Evolutionary conservation across 1,140 invertebrate genomes (phyloP), one percentile per base, ranked within the genome.

Genomic region (Venturia canescens): DNA sequence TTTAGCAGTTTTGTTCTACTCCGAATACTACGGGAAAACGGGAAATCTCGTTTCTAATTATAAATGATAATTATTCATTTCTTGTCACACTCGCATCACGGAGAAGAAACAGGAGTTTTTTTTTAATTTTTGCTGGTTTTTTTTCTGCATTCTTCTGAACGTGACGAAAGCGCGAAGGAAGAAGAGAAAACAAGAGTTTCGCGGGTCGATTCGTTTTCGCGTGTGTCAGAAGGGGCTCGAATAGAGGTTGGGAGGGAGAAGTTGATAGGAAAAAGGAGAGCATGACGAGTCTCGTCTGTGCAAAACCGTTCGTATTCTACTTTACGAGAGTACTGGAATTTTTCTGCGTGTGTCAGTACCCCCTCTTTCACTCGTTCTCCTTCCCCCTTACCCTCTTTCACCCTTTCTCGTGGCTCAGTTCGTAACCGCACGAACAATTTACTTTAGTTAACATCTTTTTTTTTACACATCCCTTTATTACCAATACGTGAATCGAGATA

Each of bases 401-500:
- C 63, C 11, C 63, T 67, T 16, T 67, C 16, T 29, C 27, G 1
- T 16, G 1, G 31, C n/a, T 18, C 13, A 44, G 9, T n/a, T 18
- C 66, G 9, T 27, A 26, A 26, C n/a, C n/a, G 23, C 60, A 63
- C 70, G 34, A 63, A 63, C 60, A 26, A 63, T 63, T 26, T 23
- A 63, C 60, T 63, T 63, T 63, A 26, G 11, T 63, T 76, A 31
- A 26, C 53, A 31, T 57, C n/a, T 31, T 63, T 16, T 18, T 76
- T 34, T 31, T 77, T 66, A 44, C 66, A 60, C 53, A 74, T 53
- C 71, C 38, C 29, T 27, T 63, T 77, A 66, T 66, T 77, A 66
- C 34, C 57, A 77, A 66, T 66, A 77, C 75, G 75, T 26, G 60
- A 77, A 77, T 63, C 75, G 75, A 38, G 75, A 63, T 31, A 66